Evolutionary conservation across 1,140 invertebrate species (phyloP).

Genomic region (Drosophila quadrilineata): DNA sequence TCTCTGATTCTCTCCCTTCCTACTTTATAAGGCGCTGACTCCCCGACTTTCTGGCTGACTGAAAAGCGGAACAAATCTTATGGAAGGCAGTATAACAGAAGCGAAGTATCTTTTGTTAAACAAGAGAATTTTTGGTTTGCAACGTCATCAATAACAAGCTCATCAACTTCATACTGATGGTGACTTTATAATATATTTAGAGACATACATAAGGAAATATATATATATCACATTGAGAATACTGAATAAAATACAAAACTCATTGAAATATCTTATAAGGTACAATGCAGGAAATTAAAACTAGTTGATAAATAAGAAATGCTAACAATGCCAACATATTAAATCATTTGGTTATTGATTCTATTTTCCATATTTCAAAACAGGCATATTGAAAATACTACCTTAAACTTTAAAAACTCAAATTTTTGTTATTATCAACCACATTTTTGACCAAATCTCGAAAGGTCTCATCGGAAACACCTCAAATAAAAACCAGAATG

Average conservation of each 20-base stretch:
- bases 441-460: no score
- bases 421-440: neutral
- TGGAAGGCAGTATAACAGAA: conserved; percentile 30
- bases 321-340: no score
- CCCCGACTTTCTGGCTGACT: conserved; percentile 9
- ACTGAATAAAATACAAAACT: no score
- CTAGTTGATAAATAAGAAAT: no score
- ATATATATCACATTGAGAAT: conserved; percentile 17
- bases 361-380: neutral
- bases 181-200: conserved; percentile 61
- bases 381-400: neutral
- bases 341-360: no score
- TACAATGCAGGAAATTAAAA: neutral
- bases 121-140: conserved; percentile 73
- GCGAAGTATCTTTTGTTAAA: conserved; percentile 61
- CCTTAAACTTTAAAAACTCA: neutral
- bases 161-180: conserved; percentile 61
- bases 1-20: conserved; percentile 6
- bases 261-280: no score
- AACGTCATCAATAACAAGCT: conserved; percentile 61
- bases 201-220: neutral
- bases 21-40: conserved; percentile 8
- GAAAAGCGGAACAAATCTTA: conserved; percentile 47
- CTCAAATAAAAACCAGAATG: no score
- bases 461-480: no score